These are phyloP conservation scores for Xylocopa sonorina DNA, from an alignment of 1,140 invertebrate species.

Conservation along the genomic window DNA sequence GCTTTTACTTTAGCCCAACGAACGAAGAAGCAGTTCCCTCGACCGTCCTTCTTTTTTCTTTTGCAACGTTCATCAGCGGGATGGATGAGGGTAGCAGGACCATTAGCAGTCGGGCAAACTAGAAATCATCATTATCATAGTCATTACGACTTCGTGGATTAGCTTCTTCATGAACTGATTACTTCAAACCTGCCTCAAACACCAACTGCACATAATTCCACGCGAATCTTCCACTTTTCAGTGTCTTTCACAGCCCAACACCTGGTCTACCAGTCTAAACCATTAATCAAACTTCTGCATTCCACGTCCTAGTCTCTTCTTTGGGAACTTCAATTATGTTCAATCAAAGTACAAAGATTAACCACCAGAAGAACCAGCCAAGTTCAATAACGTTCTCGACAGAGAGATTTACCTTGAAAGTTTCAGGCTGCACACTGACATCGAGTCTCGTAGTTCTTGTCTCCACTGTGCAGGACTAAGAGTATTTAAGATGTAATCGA, in stretches of 20 bases:
- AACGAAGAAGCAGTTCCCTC: background rate
- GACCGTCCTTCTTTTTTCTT: background rate
- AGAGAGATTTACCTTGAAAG: background rate
- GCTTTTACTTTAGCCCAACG: background rate
- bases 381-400: background rate
- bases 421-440: background rate
- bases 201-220: background rate
- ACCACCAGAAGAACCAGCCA: background rate
- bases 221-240: background rate
- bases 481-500: background rate
- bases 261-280: background rate
- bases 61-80: background rate
- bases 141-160: background rate
- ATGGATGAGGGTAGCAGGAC: background rate
- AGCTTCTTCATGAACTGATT: background rate
- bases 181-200: background rate
- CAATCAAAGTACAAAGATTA: background rate
- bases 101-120: background rate
- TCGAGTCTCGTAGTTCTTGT: no score
- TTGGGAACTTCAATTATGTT: background rate
- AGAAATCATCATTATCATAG: slow-evolving; percentile 12
- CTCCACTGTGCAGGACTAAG: background rate
- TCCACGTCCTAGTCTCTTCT: background rate
- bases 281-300: background rate
- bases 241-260: no score